phyloP scores from a whole-genome alignment of 23 tunicate species.

The Aplidium turbinatum region DNA sequence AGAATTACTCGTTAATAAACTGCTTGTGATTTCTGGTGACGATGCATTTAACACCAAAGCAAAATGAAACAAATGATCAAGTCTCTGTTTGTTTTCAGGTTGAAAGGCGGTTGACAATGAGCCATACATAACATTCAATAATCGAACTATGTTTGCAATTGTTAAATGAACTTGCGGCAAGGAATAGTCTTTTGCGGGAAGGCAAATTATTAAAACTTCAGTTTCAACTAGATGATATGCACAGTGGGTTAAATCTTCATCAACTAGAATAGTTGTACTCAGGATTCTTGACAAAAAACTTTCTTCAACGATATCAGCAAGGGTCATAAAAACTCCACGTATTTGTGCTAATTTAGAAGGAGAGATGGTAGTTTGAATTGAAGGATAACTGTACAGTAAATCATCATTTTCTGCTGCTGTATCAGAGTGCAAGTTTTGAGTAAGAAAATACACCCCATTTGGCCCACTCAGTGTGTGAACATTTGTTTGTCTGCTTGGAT shows the following conservation, averaged over 20 bases:
- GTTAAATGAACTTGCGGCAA: slow-evolving; percentile 51
- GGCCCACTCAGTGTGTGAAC: slow-evolving; percentile 9
- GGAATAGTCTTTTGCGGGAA: slow-evolving; percentile 48
- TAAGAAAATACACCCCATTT: slow-evolving; percentile 57
- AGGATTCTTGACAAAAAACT: slow-evolving; percentile 40
- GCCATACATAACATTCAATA: slow-evolving; percentile 62
- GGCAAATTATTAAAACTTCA: slow-evolving; percentile 66
- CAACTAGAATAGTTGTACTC: slow-evolving; percentile 45
- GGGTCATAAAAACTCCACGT: slow-evolving; percentile 74
- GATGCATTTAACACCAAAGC: slow-evolving; percentile 39
- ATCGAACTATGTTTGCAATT: slow-evolving; percentile 33
- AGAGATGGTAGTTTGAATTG: slow-evolving; percentile 10
- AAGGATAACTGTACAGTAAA: slow-evolving; percentile 63
- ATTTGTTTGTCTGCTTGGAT: slow-evolving; percentile 7
- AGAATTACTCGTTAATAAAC: neutral
- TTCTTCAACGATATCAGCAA: slow-evolving; percentile 67
- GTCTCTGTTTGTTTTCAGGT: slow-evolving; percentile 57
- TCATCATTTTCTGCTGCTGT: slow-evolving; percentile 80
- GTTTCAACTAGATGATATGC: slow-evolving; percentile 43
- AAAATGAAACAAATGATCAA: slow-evolving; percentile 69
- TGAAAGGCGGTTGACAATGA: slow-evolving; percentile 48
- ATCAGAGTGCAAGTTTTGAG: slow-evolving; percentile 64
- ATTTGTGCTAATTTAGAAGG: slow-evolving; percentile 50
- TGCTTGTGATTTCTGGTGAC: neutral
- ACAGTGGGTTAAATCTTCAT: slow-evolving; percentile 66